phyloP scores from a whole-genome alignment of 2,113 vertebrate genomes.

The Calidris pygmaea region DNA sequence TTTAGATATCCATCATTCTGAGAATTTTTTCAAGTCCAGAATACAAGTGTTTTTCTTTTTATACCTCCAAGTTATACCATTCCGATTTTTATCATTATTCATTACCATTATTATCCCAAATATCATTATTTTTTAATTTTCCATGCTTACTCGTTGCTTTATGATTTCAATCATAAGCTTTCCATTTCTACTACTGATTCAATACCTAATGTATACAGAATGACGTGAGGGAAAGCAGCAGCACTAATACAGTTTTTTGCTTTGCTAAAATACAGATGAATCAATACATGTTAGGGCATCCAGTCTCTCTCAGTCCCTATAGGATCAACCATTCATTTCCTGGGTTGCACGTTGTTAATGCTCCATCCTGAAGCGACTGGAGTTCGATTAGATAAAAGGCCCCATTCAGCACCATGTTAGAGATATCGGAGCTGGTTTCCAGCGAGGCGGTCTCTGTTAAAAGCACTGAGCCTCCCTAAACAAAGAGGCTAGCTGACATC shows the following conservation, averaged over 20 bases:
- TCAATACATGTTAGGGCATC: conserved; percentile 36
- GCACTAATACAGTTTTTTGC: not conserved
- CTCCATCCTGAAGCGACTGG: not conserved
- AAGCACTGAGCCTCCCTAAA: not conserved
- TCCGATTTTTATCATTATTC: not conserved
- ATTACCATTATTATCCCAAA: not conserved
- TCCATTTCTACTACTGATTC: not conserved
- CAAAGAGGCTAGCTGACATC: not conserved
- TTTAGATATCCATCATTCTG: not conserved
- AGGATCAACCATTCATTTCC: not conserved
- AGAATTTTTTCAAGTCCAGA: not conserved
- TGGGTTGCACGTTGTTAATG: not conserved
- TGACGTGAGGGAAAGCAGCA: not conserved
- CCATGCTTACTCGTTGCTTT: not conserved
- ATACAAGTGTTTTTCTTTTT: not conserved
- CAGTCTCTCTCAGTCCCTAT: not conserved
- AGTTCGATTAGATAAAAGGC: conserved; percentile 38
- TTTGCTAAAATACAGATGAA: not conserved
- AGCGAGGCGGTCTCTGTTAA: not conserved
- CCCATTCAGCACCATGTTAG: not conserved
- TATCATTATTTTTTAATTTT: not conserved
- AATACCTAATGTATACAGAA: not conserved
- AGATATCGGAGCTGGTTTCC: not conserved
- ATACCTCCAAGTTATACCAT: not conserved
- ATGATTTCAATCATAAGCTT: not conserved